Evolutionary conservation across 2,888 invertebrate genomes (phyloP).

Genomic region (Dioctria linearis): DNA sequence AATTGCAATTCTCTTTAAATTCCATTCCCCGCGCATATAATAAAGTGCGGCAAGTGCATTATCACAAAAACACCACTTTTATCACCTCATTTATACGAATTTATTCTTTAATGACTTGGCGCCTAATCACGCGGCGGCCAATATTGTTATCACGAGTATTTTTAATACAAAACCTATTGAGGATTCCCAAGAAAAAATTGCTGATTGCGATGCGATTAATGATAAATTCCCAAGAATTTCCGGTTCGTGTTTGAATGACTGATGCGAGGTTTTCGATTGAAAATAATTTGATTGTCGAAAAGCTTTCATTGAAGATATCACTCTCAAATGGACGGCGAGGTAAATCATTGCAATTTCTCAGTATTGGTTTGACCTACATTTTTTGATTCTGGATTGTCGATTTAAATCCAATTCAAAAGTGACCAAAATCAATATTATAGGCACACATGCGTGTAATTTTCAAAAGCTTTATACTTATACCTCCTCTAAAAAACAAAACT

Average conservation of each 20-base stretch:
- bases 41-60: not conserved
- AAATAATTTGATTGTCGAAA: not conserved
- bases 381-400: too few relatives aligned
- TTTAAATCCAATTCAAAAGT: too few relatives aligned
- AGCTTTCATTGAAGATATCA: not conserved
- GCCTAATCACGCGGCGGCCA: not conserved
- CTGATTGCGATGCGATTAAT: not conserved
- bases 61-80: not conserved
- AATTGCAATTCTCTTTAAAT: not conserved
- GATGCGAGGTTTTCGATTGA: too few relatives aligned
- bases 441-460: too few relatives aligned
- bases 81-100: too few relatives aligned
- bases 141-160: slow-evolving; percentile 23
- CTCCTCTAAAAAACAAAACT: too few relatives aligned
- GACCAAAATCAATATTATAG: too few relatives aligned
- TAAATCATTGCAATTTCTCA: slow-evolving; percentile 24
- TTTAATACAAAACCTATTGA: not conserved
- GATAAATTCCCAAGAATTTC: slow-evolving; percentile 25
- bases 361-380: not conserved
- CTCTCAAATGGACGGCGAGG: not conserved
- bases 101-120: slow-evolving; percentile 1
- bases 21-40: not conserved
- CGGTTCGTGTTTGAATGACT: not conserved
- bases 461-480: too few relatives aligned
- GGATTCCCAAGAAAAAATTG: not conserved